Base-by-base conservation (phyloP, 1,140 invertebrate species). In the Watersipora subatra region DNA sequence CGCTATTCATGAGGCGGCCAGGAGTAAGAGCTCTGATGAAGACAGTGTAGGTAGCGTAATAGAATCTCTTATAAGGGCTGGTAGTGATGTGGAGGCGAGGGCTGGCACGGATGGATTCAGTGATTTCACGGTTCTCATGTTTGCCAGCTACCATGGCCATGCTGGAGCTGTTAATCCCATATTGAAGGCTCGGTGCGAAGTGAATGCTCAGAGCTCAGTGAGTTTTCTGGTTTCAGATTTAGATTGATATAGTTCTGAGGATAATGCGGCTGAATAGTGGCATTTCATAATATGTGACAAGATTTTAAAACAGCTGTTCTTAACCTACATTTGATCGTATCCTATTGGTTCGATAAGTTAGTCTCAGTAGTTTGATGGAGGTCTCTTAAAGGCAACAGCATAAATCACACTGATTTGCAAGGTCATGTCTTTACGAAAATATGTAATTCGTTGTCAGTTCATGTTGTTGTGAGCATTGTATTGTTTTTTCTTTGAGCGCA, bases 141-240 rank as follows among this genome's bases (percentile, higher is more conserved):
- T 78, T 72, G 74, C 77, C 62, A 71, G 73, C 1, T 81, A 79
- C 68, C 80, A 81, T 65, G 78, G 78, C 29, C 80, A 81, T 67
- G 70, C 73, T 26, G 74, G 75, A 26, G 75, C 80, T 0, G 77
- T 75, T 7, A 68, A 71, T 34, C 73, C 71, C 20, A 69, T 81
- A 1, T 72, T 79, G 59, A 71, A 75, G 7, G 74, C 68, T 1
- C 72, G 70, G 3, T 79, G 77, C 73, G 73, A 78, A 55, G 70
- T 79, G 2, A 71, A 79, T 64, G 70, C 72, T 30, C 68, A 71
- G 62, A 76, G 76, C 62, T 74, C 75, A 28, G 76, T 78, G 68
- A 76, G 76, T 72, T 2, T 26, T 1, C 17, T 26, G 12, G 26
- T 26, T 20, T 24, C 24, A 3, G 17, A 28, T 25, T 29, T 7